Base-by-base conservation (phyloP, 2,113 vertebrate genomes). In the Poicephalus gulielmi region DNA sequence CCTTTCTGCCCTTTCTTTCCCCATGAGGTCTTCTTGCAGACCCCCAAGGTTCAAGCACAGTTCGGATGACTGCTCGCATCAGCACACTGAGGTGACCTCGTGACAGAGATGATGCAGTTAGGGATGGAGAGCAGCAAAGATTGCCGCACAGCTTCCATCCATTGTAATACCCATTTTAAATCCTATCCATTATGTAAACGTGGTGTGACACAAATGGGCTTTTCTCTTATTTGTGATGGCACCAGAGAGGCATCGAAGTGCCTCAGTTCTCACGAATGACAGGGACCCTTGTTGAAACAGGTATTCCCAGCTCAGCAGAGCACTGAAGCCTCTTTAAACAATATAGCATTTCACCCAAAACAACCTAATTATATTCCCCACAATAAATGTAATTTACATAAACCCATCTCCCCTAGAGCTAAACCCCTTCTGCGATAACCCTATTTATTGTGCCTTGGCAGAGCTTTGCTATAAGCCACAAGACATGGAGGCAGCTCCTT, bases 141-240 rank as follows among this genome's bases (percentile, higher is more conserved):
- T n/a, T 88, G 35, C 50, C 83, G 25, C 78, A 35, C 11, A n/a
- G 27, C 20, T 90, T 60, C 62, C 66, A 74, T 44, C 73, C 76
- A 60, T 82, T 52, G 46, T 19, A 76, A 82, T 46, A 25, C 19
- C 64, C 64, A 86, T 84, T 60, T 86, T 14, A 67, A 92, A 81
- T 68, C 75, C 55, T 60, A 25, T 53, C 90, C 57, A 28, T 90
- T 80, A 66, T 50, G 70, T 53, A 90, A 92, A 81, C 1, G 13
- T 64, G 49, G 60, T 69, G 75, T 69, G 89, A 88, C 92, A 94
- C 28, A 87, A 95, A 94, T 64, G 88, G 74, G 59, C 46, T 93
- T 66, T 77, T 89, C 79, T 89, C 81, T 73, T 70, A 85, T 90
- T 96, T 53, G 7, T 73, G 88, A 14, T 68, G 78, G 70, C 87